These are phyloP conservation scores for Carassius carassius DNA, from an alignment of 2,113 vertebrate genomes.

Conservation along the genomic window DNA sequence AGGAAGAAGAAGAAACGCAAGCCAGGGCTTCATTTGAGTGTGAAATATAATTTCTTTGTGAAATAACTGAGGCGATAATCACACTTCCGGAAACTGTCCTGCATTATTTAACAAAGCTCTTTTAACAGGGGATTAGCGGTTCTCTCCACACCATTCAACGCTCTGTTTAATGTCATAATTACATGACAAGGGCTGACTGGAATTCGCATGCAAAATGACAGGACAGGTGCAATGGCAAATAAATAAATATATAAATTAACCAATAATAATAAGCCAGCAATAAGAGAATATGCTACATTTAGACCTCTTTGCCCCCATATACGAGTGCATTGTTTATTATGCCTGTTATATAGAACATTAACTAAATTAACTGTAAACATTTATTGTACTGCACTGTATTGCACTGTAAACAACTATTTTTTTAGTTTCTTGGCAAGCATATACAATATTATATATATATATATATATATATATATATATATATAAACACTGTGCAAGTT, in stretches of 20 bases:
- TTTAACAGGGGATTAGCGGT: constrained; percentile 98
- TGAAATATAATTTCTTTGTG: constrained; percentile 99
- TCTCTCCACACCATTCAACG: constrained; percentile 86
- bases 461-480: no score
- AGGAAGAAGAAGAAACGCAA: background rate
- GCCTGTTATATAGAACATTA: background rate
- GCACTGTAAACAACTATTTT: no score
- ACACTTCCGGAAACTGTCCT: constrained; percentile 98
- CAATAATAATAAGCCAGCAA: constrained; percentile 63
- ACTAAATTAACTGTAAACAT: no score
- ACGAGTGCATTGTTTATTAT: background rate
- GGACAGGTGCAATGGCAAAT: constrained; percentile 91
- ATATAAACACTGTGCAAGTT: background rate
- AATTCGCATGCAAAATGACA: constrained; percentile 84
- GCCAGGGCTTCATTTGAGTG: constrained; percentile 84
- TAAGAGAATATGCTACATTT: background rate
- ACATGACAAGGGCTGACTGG: constrained; percentile 85
- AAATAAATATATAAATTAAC: constrained; percentile 83
- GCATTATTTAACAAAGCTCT: constrained; percentile 97
- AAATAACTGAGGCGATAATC: constrained; percentile 92
- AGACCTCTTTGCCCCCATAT: background rate
- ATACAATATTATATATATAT: background rate
- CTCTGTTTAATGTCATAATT: constrained; percentile 97
- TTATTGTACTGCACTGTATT: no score
- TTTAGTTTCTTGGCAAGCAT: no score